phyloP scores from a whole-genome alignment of 1,140 invertebrate genomes.

The Halyomorpha halys region DNA sequence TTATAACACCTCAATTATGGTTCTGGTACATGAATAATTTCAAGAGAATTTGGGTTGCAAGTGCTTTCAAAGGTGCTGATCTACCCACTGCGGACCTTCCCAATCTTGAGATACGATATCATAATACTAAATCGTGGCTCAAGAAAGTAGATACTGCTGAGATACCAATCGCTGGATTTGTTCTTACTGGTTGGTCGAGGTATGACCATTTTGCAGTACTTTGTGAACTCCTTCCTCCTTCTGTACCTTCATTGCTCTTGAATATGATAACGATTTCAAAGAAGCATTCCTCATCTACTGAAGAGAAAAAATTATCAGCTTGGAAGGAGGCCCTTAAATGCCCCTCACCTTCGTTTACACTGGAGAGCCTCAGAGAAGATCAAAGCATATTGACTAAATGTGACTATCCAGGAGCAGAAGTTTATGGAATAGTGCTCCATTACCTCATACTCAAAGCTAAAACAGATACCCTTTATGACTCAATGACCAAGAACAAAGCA shows the following conservation, averaged over 20 bases:
- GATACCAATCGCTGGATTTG: conserved; percentile 25
- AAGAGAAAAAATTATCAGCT: neutral
- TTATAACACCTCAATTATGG: neutral
- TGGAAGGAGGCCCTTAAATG: conserved; percentile 18
- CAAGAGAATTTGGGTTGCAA: conserved; percentile 46
- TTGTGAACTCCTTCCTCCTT: conserved; percentile 53
- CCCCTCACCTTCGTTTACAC: neutral
- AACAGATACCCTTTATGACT: conserved; percentile 9
- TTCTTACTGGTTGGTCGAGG: conserved; percentile 30
- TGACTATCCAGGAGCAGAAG: conserved; percentile 19
- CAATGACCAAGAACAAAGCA: conserved; percentile 16
- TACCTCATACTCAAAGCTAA: conserved; percentile 19
- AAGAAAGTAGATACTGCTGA: conserved; percentile 13
- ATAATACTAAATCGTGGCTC: conserved; percentile 29
- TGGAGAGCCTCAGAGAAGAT: neutral
- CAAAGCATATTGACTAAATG: conserved; percentile 7
- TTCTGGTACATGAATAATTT: conserved; percentile 15
- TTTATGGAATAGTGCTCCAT: conserved; percentile 10
- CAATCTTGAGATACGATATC: conserved; percentile 39
- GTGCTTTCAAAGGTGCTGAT: conserved; percentile 50
- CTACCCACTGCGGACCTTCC: conserved; percentile 44
- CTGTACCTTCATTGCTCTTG: conserved; percentile 44
- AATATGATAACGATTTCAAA: conserved; percentile 35
- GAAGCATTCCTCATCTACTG: neutral
- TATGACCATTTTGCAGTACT: conserved; percentile 56